Percentiles rank a stretch among this genome's conserved stretches.
Conservation (phyloP, 1,140 invertebrate genomes). For the Proales similis region DNA sequence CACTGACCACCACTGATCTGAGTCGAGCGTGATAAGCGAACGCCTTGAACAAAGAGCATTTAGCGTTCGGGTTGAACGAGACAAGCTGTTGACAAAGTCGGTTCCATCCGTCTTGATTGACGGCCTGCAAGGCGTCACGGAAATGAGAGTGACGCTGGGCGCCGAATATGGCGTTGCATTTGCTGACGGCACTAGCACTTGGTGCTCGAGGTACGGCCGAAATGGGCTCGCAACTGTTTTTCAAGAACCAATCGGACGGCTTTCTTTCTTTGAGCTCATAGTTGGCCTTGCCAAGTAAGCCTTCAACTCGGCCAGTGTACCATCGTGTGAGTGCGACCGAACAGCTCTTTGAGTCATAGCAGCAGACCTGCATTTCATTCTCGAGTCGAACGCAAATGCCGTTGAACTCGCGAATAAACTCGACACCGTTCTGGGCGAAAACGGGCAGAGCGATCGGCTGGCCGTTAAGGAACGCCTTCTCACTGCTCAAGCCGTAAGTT, state of each 20-base stretch:
- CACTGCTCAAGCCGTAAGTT: not conserved
- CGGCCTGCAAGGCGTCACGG: conserved; percentile 7
- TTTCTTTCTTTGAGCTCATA: not conserved
- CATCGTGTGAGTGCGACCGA: conserved; percentile 30
- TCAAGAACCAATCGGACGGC: conserved; percentile 22
- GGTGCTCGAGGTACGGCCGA: conserved; percentile 6
- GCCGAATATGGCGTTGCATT: conserved; percentile 17
- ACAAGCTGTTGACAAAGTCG: conserved; percentile 15
- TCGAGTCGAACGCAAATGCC: not conserved
- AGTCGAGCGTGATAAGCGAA: conserved; percentile 23
- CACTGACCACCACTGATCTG: conserved; percentile 4
- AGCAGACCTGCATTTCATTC: conserved; percentile 21
- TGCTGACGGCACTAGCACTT: conserved; percentile 18
- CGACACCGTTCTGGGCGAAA: conserved; percentile 1
- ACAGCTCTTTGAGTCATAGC: conserved; percentile 33
- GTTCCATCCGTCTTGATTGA: conserved; percentile 23
- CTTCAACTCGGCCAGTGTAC: conserved; percentile 33
- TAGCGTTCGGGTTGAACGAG: conserved; percentile 5
- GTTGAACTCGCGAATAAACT: not conserved
- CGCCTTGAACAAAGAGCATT: conserved; percentile 17
- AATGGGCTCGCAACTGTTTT: conserved; percentile 1
- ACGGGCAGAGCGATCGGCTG: not conserved
- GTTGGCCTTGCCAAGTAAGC: conserved; percentile 22
- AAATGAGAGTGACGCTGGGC: conserved; percentile 6
- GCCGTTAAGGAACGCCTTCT: conserved; percentile 4